These are phyloP conservation scores for Aelia acuminata DNA, from an alignment of 2,888 invertebrate genomes.

Conservation along the genomic window DNA sequence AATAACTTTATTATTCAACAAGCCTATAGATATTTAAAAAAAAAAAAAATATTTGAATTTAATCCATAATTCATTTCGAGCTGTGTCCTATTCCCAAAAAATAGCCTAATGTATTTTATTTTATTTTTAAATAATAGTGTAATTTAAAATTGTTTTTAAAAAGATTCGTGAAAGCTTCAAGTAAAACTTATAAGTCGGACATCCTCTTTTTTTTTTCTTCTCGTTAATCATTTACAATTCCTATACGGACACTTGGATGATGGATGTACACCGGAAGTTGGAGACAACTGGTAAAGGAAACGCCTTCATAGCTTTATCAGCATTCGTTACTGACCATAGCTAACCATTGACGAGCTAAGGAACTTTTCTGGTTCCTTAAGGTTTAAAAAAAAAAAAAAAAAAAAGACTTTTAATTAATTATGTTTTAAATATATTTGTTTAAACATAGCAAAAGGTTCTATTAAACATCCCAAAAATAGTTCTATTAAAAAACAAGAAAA, in stretches of 20 bases:
- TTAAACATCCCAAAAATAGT: too few species aligned
- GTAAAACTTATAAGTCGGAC: neutral
- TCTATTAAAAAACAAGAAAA: too few species aligned
- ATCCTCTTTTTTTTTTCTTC: neutral
- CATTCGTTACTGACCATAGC: neutral
- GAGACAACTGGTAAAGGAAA: neutral
- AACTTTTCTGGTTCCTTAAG: neutral
- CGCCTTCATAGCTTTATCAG: neutral
- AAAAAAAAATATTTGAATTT: too few species aligned
- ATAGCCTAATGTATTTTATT: too few species aligned
- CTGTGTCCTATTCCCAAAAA: too few species aligned
- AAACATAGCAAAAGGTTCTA: too few species aligned
- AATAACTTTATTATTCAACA: too few species aligned
- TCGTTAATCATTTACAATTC: constrained; percentile 41
- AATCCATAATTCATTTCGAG: too few species aligned
- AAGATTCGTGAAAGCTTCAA: neutral
- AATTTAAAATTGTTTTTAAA: too few species aligned
- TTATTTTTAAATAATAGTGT: too few species aligned
- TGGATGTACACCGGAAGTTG: neutral
- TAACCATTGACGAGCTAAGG: neutral
- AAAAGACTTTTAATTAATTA: neutral
- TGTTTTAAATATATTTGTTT: too few species aligned
- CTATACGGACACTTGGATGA: neutral
- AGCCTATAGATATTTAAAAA: too few species aligned
- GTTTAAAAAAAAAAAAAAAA: neutral